A percentile compares a stretch with the other conserved stretches of the same genome.
Conservation (phyloP, 2,797 vertebrate species). For the Sebastes minor region DNA sequence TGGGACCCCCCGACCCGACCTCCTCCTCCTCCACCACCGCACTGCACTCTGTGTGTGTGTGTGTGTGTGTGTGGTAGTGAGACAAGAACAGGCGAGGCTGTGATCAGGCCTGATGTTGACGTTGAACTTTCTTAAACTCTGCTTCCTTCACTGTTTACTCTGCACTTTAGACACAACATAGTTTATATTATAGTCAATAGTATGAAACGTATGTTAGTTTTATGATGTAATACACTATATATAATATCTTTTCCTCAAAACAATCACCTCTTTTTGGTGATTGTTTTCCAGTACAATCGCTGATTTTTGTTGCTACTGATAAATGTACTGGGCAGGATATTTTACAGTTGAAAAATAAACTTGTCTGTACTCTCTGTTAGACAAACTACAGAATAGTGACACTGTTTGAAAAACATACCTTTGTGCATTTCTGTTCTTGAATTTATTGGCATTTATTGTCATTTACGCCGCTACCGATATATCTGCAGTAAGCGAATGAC, state of each 20-base stretch:
- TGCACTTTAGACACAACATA: too few relatives aligned
- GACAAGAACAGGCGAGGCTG: neutral
- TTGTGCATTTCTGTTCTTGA: neutral
- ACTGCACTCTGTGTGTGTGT: neutral
- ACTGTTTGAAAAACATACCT: neutral
- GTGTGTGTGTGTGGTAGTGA: conserved; percentile 1
- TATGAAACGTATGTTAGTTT: neutral
- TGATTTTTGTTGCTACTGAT: neutral
- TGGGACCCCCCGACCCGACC: conserved; percentile 81
- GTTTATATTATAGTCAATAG: neutral
- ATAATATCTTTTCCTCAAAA: neutral
- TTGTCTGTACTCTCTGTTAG: too few relatives aligned
- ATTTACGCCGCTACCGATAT: neutral
- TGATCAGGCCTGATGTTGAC: conserved; percentile 27
- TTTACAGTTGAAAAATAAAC: too few relatives aligned
- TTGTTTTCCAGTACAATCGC: neutral
- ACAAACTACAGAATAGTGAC: neutral
- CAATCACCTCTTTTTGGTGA: neutral
- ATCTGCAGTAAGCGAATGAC: neutral
- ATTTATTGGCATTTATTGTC: neutral
- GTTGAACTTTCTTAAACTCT: conserved; percentile 9
- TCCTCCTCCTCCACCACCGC: conserved; percentile 70
- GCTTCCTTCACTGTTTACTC: neutral
- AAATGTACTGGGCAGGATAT: too few relatives aligned
- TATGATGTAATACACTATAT: neutral